A percentile compares a stretch with the other conserved stretches of the same genome.
phyloP scores from a whole-genome alignment of 2,888 invertebrate genomes.

The Dichetophora obliterata region DNA sequence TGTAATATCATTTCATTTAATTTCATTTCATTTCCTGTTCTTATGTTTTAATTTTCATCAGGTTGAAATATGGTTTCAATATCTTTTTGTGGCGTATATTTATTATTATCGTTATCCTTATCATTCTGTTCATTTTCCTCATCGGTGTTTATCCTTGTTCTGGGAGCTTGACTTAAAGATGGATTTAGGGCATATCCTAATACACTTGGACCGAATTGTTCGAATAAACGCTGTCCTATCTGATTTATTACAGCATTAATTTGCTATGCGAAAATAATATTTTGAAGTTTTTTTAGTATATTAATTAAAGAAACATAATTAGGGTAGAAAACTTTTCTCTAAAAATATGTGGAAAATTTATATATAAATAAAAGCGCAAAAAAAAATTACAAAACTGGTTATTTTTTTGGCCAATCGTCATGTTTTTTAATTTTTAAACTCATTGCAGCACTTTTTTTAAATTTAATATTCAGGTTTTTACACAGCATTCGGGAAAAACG shows the following conservation, averaged over 20 bases:
- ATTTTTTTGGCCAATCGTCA: no score
- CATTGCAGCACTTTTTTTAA: no score
- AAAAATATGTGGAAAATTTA: no score
- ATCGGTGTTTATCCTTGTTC: not conserved
- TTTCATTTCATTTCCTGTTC: not conserved
- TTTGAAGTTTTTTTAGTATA: not conserved
- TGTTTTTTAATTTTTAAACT: no score
- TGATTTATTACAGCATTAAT: constrained; percentile 64
- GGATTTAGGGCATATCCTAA: constrained; percentile 63
- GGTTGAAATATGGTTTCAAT: constrained; percentile 54
- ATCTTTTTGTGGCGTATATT: not conserved
- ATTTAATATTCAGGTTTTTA: no score
- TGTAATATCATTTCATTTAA: not conserved
- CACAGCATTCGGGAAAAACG: no score
- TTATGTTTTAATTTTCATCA: constrained; percentile 54
- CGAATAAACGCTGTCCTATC: constrained; percentile 59
- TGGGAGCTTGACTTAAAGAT: constrained; percentile 38
- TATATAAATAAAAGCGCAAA: no score
- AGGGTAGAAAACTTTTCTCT: no score
- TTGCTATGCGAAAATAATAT: constrained; percentile 52
- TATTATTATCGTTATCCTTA: not conserved
- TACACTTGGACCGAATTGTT: constrained; percentile 59
- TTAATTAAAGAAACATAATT: not conserved
- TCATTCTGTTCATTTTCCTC: constrained; percentile 31
- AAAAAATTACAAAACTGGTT: no score